Percentiles rank a stretch among this genome's conserved stretches.
Conservation (phyloP, 2,113 vertebrate species). For the Naja naja region DNA sequence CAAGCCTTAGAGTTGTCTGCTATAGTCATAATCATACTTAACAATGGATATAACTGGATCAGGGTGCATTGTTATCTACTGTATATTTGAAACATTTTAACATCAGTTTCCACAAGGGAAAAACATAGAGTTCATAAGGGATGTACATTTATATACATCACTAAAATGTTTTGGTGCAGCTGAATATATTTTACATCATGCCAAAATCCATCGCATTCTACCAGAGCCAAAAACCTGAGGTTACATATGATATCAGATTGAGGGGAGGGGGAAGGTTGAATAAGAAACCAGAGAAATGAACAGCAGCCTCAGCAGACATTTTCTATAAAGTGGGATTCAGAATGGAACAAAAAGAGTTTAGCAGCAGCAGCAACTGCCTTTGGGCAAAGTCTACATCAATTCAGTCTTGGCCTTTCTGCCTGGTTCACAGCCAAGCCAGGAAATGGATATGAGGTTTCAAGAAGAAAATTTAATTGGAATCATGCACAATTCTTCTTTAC, state of each 20-base stretch:
- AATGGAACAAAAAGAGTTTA: neutral
- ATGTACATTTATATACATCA: slow-evolving; percentile 13
- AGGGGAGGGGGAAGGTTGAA: neutral
- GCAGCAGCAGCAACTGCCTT: neutral
- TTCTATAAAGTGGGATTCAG: neutral
- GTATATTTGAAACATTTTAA: neutral
- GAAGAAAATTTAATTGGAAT: slow-evolving; percentile 11
- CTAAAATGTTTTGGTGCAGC: neutral
- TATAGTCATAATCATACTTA: neutral
- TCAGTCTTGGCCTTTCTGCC: neutral
- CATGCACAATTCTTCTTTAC: neutral
- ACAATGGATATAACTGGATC: neutral
- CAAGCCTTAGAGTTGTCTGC: neutral
- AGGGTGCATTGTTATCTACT: neutral
- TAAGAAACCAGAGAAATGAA: neutral
- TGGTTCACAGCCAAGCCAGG: slow-evolving; percentile 15
- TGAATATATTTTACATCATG: neutral
- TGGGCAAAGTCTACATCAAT: neutral
- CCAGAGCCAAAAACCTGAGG: neutral
- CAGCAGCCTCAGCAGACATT: neutral
- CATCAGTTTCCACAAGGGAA: neutral
- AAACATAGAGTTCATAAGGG: neutral
- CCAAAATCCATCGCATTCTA: neutral
- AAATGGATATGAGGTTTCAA: slow-evolving; percentile 8
- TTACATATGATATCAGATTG: neutral